phyloP scores from a whole-genome alignment of 2,113 vertebrate genomes.

The Pygoscelis adeliae region DNA sequence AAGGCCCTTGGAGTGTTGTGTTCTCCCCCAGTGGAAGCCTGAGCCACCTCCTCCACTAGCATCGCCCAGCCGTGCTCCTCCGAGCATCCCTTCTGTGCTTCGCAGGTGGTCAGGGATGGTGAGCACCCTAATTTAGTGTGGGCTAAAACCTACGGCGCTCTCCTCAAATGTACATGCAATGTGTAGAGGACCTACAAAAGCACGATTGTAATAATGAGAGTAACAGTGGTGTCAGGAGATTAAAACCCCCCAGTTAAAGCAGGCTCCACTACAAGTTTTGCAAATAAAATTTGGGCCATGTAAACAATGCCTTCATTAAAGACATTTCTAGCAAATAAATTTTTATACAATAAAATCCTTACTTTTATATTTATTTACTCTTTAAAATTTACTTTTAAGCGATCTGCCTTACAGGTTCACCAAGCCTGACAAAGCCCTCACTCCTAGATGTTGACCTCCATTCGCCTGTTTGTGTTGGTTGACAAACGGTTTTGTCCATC shows the following conservation, averaged over 20 bases:
- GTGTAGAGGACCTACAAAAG: background rate
- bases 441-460: background rate
- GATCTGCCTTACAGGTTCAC: background rate
- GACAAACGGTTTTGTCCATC: background rate
- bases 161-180: background rate
- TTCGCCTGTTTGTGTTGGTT: background rate
- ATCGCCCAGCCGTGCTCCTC: background rate
- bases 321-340: background rate
- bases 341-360: background rate
- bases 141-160: accelerated
- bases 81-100: background rate
- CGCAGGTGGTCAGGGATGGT: background rate
- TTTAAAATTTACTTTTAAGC: background rate
- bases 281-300: background rate
- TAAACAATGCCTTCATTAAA: background rate
- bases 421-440: background rate
- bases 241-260: background rate
- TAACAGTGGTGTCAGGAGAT: background rate
- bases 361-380: background rate
- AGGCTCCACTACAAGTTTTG: background rate
- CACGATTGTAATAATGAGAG: accelerated
- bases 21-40: background rate
- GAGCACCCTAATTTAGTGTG: background rate
- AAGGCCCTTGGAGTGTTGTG: background rate
- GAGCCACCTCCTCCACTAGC: background rate